Evolutionary conservation across 2,888 invertebrate species (phyloP), one percentile per base, ranked within the genome.

Genomic region (Scaptomyza flava): DNA sequence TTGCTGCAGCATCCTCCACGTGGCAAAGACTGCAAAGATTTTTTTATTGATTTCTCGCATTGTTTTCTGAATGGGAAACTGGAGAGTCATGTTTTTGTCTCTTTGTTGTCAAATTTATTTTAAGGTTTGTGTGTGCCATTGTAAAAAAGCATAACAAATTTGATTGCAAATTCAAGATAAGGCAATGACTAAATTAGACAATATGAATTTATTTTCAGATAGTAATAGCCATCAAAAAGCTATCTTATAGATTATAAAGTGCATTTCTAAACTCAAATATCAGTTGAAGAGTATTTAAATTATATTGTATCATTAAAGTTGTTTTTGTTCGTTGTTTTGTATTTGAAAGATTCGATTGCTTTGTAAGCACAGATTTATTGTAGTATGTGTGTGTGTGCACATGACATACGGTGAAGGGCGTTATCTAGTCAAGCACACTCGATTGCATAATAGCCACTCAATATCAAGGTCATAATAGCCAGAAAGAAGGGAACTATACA

Each of bases 1-100:
- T 30, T 68, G 73, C 23, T 12, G 57, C 47, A 53, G 33, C 71
- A 74, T 47, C 23, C 31, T 51, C 14, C 48, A 57, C 46, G 56
- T 61, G 57, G 36, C 54, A 42, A 50, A 48, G 14, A 31, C 38
- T 8, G 33, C 43, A 48, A 34, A 33, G 30, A 38, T 23, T 50
- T 17, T 17, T 11, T 57, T 72, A 72, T 71, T 74, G 72, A 74
- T 69, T 74, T 63, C 41, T 63, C 54, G 61, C 48, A 46, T 41
- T 41, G 41, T 41, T 41, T 41, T 17, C 14, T 41, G 41, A 41
- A 41, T 51, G 27, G 27, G 9, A 17, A 20, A 34, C 14, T 51
- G 11, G 38, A 38, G 27, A 38, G 38, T 36, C 38, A 17, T 27
- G 27, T 38, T n/a, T 7, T 23, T n/a, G 17, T 43, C 12, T 23